Evolutionary conservation across 2,888 invertebrate species (phyloP).

Genomic region (Cecidostiba fungosa): DNA sequence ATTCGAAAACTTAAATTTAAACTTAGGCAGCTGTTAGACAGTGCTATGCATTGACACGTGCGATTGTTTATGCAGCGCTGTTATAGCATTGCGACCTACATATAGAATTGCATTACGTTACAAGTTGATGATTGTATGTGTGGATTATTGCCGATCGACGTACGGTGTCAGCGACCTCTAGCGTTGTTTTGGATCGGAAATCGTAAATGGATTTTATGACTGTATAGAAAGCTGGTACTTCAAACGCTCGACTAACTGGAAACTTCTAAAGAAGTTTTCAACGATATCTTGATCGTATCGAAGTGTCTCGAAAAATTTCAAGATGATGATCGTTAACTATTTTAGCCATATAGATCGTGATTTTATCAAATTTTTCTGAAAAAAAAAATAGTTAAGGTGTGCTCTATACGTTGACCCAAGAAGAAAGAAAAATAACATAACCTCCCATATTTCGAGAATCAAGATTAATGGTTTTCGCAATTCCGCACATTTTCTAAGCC

Average conservation of each 20-base stretch:
- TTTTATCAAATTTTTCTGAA: not conserved
- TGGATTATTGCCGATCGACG: not conserved
- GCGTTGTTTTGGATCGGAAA: not conserved
- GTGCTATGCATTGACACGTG: not conserved
- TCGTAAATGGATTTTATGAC: not conserved
- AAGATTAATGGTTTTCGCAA: slow-evolving; percentile 14
- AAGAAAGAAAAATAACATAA: not conserved
- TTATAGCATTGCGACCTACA: not conserved
- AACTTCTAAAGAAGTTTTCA: not conserved
- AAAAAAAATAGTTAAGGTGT: not conserved
- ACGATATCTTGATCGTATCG: not conserved
- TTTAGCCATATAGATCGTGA: too few species aligned
- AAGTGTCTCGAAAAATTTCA: not conserved
- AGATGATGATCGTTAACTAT: too few species aligned
- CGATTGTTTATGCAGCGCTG: slow-evolving; percentile 4
- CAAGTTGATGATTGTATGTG: not conserved
- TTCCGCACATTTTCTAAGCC: not conserved
- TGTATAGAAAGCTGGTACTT: not conserved
- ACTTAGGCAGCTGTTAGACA: not conserved
- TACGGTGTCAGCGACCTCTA: not conserved
- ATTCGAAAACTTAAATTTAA: slow-evolving; percentile 2
- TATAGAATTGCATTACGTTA: not conserved
- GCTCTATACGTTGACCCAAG: not conserved
- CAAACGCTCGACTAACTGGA: too few species aligned
- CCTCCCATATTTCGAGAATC: not conserved